These are phyloP conservation scores for Thera obeliscata DNA, from an alignment of 2,888 invertebrate species.

Conservation along the genomic window DNA sequence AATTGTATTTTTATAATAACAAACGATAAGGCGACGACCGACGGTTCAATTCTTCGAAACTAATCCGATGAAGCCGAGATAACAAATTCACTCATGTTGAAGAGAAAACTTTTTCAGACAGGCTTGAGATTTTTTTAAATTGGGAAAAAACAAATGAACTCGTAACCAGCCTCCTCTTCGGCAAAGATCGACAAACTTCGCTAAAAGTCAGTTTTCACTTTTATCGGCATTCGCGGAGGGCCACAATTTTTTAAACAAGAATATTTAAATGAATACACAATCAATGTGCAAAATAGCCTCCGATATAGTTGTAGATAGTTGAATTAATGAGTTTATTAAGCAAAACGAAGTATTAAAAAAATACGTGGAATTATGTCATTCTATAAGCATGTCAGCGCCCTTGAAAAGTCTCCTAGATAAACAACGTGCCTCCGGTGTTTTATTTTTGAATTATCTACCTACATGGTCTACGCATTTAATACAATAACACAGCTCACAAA, in stretches of 20 bases:
- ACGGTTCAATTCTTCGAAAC: slow-evolving; percentile 5
- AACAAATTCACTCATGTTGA: slow-evolving; percentile 9
- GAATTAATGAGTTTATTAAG: not conserved
- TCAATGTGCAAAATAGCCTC: too few species aligned
- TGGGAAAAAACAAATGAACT: too few species aligned
- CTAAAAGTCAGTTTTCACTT: too few species aligned
- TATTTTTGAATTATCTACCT: not conserved
- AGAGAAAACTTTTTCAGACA: too few species aligned
- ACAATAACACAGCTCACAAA: not conserved
- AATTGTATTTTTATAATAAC: slow-evolving; percentile 19
- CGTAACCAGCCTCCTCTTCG: too few species aligned
- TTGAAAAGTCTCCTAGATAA: slow-evolving; percentile 30
- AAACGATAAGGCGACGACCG: slow-evolving; percentile 9
- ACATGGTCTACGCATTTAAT: not conserved
- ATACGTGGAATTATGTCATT: slow-evolving; percentile 24
- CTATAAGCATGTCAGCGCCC: slow-evolving; percentile 23
- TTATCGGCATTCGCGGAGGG: too few species aligned
- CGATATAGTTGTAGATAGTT: not conserved
- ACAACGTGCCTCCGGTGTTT: slow-evolving; percentile 1
- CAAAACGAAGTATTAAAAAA: not conserved
- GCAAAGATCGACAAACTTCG: too few species aligned
- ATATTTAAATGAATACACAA: not conserved
- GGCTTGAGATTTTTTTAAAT: too few species aligned
- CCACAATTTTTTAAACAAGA: not conserved
- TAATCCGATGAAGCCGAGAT: slow-evolving; percentile 47